Evolutionary conservation across 1,140 invertebrate genomes (phyloP).

Genomic region (Delia radicum): DNA sequence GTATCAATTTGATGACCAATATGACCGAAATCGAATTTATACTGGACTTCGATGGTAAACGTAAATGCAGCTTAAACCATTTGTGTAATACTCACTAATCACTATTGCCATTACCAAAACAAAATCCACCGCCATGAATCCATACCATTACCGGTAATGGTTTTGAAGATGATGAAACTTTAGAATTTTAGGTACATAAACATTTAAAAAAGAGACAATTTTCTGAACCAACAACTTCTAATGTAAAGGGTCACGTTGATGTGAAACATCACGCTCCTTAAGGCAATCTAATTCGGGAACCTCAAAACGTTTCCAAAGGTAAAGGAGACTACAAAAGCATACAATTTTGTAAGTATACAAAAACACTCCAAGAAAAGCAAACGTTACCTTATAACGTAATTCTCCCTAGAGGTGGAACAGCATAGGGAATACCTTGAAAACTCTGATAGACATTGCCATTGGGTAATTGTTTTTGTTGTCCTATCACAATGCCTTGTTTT

Average conservation of each 20-base stretch:
- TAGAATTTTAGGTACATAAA: constrained; percentile 52
- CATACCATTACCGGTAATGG: constrained; percentile 64
- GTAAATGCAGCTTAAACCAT: no score
- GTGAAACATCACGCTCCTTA: constrained; percentile 39
- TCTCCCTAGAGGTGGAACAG: constrained; percentile 58
- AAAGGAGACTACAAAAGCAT: constrained; percentile 36
- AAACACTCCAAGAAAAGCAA: neutral
- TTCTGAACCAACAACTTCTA: constrained; percentile 56
- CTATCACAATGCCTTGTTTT: constrained; percentile 46
- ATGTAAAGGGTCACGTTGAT: constrained; percentile 41
- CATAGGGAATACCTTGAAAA: constrained; percentile 60
- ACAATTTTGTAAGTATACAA: neutral
- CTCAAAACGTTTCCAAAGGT: constrained; percentile 38
- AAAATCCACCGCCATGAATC: constrained; percentile 68
- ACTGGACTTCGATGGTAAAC: no score
- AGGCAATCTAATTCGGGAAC: constrained; percentile 43
- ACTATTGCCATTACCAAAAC: constrained; percentile 45
- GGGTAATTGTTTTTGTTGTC: constrained; percentile 35
- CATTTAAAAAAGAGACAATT: constrained; percentile 61
- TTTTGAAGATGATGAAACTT: constrained; percentile 31
- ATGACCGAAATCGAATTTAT: no score
- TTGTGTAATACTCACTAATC: constrained; percentile 55
- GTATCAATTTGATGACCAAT: no score
- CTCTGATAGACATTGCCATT: constrained; percentile 56
- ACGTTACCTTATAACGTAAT: constrained; percentile 57